These are phyloP conservation scores for Dromiciops gliroides DNA, from an alignment of 2,113 vertebrate genomes.

Conservation along the genomic window DNA sequence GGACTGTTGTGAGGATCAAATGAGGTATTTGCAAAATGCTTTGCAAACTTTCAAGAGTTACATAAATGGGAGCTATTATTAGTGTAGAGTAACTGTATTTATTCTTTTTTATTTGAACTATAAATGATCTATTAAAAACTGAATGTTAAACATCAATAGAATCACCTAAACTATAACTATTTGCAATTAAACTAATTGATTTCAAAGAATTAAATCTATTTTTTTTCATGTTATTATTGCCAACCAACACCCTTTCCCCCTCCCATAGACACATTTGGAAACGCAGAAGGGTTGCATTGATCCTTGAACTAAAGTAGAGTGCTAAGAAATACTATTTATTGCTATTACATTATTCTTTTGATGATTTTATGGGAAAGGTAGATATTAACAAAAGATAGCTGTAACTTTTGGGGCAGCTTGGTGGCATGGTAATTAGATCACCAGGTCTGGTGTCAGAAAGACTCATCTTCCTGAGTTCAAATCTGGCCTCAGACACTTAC, in stretches of 20 bases:
- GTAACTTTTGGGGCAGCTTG: neutral
- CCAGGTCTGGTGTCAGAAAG: neutral
- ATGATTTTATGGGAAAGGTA: neutral
- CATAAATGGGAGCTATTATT: too few relatives aligned
- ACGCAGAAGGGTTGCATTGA: neutral
- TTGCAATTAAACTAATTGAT: neutral
- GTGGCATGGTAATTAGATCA: too few relatives aligned
- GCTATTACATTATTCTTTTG: constrained; percentile 25
- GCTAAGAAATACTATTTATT: neutral
- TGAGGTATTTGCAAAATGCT: neutral
- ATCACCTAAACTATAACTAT: neutral
- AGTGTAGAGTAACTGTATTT: neutral
- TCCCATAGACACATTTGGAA: neutral
- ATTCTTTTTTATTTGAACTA: neutral
- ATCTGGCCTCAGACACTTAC: neutral
- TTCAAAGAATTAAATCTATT: neutral
- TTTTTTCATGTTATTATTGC: neutral
- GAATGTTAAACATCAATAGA: neutral
- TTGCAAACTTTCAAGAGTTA: neutral
- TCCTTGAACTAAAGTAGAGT: neutral
- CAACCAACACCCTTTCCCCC: neutral
- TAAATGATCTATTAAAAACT: neutral
- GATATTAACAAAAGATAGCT: neutral
- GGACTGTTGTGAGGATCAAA: neutral
- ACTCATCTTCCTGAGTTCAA: neutral